Conservation (phyloP, 2,888 invertebrate species). For the Lepidochrysops patricia region DNA sequence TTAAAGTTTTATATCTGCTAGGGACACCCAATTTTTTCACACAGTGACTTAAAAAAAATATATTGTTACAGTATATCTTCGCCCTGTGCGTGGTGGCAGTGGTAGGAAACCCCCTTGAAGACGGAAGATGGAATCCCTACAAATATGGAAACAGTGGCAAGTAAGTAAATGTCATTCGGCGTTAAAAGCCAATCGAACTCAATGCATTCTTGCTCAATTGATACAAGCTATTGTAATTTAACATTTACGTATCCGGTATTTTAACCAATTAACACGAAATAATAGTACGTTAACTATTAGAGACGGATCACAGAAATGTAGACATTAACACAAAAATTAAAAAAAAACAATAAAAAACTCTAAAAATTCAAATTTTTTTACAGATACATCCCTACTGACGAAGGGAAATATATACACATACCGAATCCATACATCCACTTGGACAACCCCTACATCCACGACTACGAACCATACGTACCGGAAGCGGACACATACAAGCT, state of each 20-base stretch:
- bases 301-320: too few relatives aligned
- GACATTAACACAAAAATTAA: not conserved
- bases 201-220: constrained; percentile 9
- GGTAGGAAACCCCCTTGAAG: constrained; percentile 41
- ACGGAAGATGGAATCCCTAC: constrained; percentile 58
- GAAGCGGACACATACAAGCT: constrained; percentile 52
- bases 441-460: constrained; percentile 62
- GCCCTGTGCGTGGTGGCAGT: constrained; percentile 48
- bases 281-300: too few relatives aligned
- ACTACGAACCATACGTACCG: constrained; percentile 64
- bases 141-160: constrained; percentile 56
- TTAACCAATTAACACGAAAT: not conserved
- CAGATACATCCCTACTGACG: constrained; percentile 62
- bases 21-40: not conserved
- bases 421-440: constrained; percentile 71
- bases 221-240: not conserved
- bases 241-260: not conserved
- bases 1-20: not conserved
- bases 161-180: constrained; percentile 50
- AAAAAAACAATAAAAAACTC: not conserved
- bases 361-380: constrained; percentile 20
- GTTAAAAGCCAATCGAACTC: constrained; percentile 5
- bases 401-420: constrained; percentile 70
- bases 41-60: not conserved
- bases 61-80: constrained; percentile 42